A percentile compares a stretch with the other conserved stretches of the same genome.
These are phyloP conservation scores for Paratilapia polleni DNA, from an alignment of 2,113 vertebrate species.

Conservation along the genomic window DNA sequence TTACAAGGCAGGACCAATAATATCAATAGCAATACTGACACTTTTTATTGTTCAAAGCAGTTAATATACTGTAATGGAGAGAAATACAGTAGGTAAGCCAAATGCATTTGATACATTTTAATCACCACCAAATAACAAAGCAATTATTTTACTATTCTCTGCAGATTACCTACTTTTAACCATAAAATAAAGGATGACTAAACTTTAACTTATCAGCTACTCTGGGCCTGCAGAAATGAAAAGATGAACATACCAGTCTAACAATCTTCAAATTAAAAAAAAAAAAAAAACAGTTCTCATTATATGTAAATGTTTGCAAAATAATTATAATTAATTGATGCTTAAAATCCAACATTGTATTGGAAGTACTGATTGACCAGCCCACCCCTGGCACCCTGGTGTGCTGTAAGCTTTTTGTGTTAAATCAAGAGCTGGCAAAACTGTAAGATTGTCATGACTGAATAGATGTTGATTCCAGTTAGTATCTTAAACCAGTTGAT, in stretches of 20 bases:
- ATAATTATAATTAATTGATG: background rate
- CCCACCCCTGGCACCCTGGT: background rate
- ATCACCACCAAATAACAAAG: background rate
- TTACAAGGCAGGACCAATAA: background rate
- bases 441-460: background rate
- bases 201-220: background rate
- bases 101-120: background rate
- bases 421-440: background rate
- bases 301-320: background rate
- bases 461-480: background rate
- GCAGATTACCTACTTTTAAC: background rate
- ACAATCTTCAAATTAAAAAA: background rate
- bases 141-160: no score
- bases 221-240: background rate
- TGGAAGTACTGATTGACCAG: background rate
- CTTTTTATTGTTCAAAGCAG: background rate
- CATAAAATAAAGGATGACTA: background rate
- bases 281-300: background rate
- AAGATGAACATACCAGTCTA: background rate
- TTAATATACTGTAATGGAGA: background rate
- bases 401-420: background rate
- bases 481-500: background rate
- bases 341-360: background rate
- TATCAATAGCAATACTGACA: background rate
- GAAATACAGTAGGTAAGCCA: background rate